Evolutionary conservation across 2,113 vertebrate species (phyloP), one percentile per base, ranked within the genome.

Genomic region (Saccopteryx leptura): DNA sequence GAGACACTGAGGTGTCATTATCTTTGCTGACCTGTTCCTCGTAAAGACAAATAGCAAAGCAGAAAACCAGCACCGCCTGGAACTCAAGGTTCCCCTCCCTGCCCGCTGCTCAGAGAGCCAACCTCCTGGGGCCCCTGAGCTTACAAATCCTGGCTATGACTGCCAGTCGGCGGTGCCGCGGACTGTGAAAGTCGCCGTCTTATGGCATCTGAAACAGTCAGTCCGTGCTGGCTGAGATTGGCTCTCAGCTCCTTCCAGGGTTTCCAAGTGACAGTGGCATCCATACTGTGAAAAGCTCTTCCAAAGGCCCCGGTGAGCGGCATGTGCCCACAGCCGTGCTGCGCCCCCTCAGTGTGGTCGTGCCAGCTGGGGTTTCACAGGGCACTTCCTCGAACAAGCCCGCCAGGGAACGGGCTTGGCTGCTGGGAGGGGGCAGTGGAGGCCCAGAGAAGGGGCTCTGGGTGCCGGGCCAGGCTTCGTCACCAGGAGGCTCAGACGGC

Each of bases 111-210:
- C 23, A 74, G 54, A 50, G 89, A 28, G 61, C 63, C 63, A 68
- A 14, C 39, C 31, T 28, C 21, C 68, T 9, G 4, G 31, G 14
- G 5, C 15, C 80, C 90, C 13, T 19, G 58, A 23, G 5, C 28
- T 65, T 8, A 65, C 48, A 46, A 5, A 65, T 0, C 0, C n/a
- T 1, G 1, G 0, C 3, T 4, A 2, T 13, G 28, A 46, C 33
- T 9, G 76, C 54, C 46, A 12, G 26, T 79, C 1, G 0, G 50
- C 21, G 18, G 14, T 2, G 56, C 26, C 60, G 13, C 2, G 48
- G 26, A 9, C 54, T 39, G 39, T 24, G 10, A 26, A 52, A 33
- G 52, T 12, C 2, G 2, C 3, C n/a, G 88, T 9, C 88, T 46
- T 19, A 39, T 6, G 26, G 52, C 52, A 23, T 17, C 4, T 13